Base-by-base conservation (phyloP, 2,797 vertebrate species). In the Malurus leucopterus region DNA sequence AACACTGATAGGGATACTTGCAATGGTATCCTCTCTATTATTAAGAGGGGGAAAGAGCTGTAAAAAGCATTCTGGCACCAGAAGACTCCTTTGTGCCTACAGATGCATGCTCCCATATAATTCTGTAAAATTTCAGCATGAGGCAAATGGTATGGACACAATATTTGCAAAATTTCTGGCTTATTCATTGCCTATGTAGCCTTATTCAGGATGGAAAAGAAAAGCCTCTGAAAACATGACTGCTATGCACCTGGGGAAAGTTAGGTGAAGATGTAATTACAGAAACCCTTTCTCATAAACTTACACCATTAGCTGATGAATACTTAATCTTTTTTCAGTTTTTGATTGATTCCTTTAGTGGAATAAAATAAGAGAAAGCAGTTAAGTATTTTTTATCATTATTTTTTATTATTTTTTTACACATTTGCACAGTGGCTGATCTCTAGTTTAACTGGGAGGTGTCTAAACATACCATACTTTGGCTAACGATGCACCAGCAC, bases 361-460 rank as follows among this genome's bases (percentile, higher is more conserved):
- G 76, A 89, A 88, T 34, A 92, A 91, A 94, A 54, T 81, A 63
- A 90, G n/a, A 90, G 63, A 85, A 89, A 87, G 61, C 21, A 47
- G 44, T 51, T 73, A 46, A 47, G 17, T 15, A 22, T 26, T 11
- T 62, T 41, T 51, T 6, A 51, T 32, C 21, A 34, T 41, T 21
- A 5, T 17, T 57, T 73, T 87, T 91, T 84, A 70, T 95, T 91
- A 1, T n/a, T 76, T 67, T 71, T 84, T 88, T 80, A 83, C 59
- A 92, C 51, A 81, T 75, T 71, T 70, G 57, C 65, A 85, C 73
- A 84, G 84, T 85, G 76, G 16, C 53, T 87, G 76, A 90, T 89
- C 67, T 92, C 70, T 81, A 64, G 34, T 84, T 92, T 59, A 53
- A 75, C 20, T 86, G 53, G 38, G 70, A 84, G 9, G 19, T 86